Base-by-base conservation (phyloP, 2,113 vertebrate species). In the Osmerus mordax region DNA sequence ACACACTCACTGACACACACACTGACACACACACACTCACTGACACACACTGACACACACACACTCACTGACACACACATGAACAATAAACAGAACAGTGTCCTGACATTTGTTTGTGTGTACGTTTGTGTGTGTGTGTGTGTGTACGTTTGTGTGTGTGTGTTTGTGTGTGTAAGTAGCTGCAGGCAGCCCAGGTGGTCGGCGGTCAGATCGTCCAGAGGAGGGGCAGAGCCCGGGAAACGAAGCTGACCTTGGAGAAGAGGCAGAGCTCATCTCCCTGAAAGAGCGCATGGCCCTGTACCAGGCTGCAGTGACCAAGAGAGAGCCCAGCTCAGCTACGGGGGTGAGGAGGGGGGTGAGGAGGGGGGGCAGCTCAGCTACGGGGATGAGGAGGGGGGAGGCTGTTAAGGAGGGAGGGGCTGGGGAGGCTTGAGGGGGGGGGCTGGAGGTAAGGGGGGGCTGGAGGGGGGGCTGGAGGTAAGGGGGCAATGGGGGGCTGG, bases 261-360 rank as follows among this genome's bases (percentile, higher is more conserved):
- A 93, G 90, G 28, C 55, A 1, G 93, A 96, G 77, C 80, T 83
- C 19, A 84, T 95, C 66, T 93, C 96, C 4, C 84, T 99, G 74
- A 97, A 95, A 80, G 94, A 99, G 81, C 91, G 96, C 25, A 88
- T 98, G 94, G 96, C 94, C 0, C 90, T 94, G 88, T 98, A 99
- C 77, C 95, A 98, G 82, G 96, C 94, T 52, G 96, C 97, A 7
- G 88, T 93, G 70, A 94, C 93, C 51, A 90, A 88, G 82, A 93
- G 85, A 55, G 91, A 93, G 29, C 23, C 23, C 23, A 74, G 72
- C 28, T 83, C 92, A 80, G 91, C 91, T 36, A 85, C 93, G 67
- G 90, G 84, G 28, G 97, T 99, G 95, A 96, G 96, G 81, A 19
- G 52, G 80, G 28, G 19, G 70, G 61, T 75, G 71, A 67, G 65